Conservation (phyloP, 2,888 invertebrate species). For the Pemphredon lugubris region DNA sequence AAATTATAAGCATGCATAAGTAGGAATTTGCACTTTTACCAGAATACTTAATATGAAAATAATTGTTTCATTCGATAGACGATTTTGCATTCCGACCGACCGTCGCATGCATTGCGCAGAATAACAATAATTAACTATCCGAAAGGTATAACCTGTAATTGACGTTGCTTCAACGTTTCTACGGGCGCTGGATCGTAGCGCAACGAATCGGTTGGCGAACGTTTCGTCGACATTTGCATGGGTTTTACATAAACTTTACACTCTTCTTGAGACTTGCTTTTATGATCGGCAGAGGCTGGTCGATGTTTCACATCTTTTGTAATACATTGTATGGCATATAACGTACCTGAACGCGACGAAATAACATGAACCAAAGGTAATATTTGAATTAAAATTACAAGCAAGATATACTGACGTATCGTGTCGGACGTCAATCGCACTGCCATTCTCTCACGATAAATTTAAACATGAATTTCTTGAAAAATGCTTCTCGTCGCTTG, state of each 20-base stretch:
- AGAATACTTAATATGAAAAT: too few relatives aligned
- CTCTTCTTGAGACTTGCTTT: background rate
- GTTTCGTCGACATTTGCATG: slow-evolving; percentile 7
- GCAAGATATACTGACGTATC: slow-evolving; percentile 28
- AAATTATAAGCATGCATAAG: too few relatives aligned
- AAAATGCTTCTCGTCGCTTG: background rate
- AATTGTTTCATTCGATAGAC: too few relatives aligned
- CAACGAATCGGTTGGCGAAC: slow-evolving; percentile 3
- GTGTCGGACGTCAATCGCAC: slow-evolving; percentile 40
- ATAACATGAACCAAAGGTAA: background rate
- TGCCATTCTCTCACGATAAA: slow-evolving; percentile 28
- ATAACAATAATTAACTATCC: background rate
- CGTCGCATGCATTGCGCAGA: too few relatives aligned
- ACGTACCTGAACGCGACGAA: slow-evolving; percentile 20
- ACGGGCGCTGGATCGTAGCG: background rate
- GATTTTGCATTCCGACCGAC: too few relatives aligned
- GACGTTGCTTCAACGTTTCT: background rate
- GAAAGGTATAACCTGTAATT: slow-evolving; percentile 21
- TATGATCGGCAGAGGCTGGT: slow-evolving; percentile 10
- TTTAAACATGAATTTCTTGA: slow-evolving; percentile 25
- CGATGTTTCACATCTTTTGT: slow-evolving; percentile 33
- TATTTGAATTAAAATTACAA: background rate
- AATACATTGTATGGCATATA: slow-evolving; percentile 31
- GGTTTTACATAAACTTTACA: slow-evolving; percentile 3
- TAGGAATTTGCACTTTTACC: too few relatives aligned